Base-by-base conservation (phyloP, 2,888 invertebrate genomes). In the Spialia ferax region DNA sequence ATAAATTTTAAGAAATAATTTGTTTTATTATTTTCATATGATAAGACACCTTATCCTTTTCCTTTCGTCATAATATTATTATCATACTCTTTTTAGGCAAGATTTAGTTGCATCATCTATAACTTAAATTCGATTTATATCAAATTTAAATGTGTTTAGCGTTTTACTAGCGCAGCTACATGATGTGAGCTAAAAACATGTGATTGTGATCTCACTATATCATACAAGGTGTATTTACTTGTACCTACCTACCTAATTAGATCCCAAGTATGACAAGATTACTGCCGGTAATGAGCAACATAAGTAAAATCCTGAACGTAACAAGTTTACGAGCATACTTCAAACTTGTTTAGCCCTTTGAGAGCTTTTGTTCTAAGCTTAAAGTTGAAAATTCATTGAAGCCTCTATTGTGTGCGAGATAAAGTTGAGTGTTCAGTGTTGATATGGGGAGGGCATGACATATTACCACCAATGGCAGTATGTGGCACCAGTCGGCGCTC, bases 1-100 rank as follows among this genome's bases (percentile, higher is more conserved):
- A 93, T 92, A 94, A 93, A 93, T 86, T 90, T 90, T 91, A 93
- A 93, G 90, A 92, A 92, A 91, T 89, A 89, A 81, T 75, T 45
- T 55, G n/a, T 70, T 62, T 73, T 74, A 77, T 81, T 78, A 80
- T 78, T 75, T 74, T 74, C 4, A 1, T 15, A 4, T 6, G n/a
- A n/a, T 7, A 4, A 4, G 4, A 5, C 4, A 2, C 38, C n/a
- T 13, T 38, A 4, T n/a, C 6, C 4, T n/a, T 0, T n/a, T n/a
- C n/a, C 38, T 4, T 26, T n/a, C n/a, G n/a, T n/a, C n/a, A n/a
- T n/a, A n/a, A n/a, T n/a, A n/a, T n/a, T n/a, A n/a, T n/a, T n/a
- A n/a, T n/a, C n/a, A n/a, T n/a, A n/a, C n/a, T n/a, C n/a, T n/a
- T n/a, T n/a, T n/a, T n/a, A n/a, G n/a, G n/a, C n/a, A n/a, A n/a